Evolutionary conservation across 2,888 invertebrate genomes (phyloP), one percentile per base, ranked within the genome.

Genomic region (Drosophila hamatofila): DNA sequence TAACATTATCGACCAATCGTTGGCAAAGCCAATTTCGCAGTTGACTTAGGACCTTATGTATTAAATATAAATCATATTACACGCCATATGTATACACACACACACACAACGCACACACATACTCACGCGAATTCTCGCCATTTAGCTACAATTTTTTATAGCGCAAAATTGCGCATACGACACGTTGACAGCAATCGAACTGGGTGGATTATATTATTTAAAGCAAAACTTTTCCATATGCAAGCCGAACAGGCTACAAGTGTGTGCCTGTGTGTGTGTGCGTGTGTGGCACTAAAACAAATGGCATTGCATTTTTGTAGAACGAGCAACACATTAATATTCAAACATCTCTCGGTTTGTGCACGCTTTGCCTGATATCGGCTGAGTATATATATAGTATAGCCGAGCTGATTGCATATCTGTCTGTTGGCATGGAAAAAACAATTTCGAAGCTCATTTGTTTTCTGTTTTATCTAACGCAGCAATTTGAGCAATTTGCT

Each of bases 21-120:
- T 42, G 71, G 56, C 30, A 59, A 52, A 57, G 68, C 66, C 82
- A 82, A 82, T 82, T 84, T 84, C 62, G 59, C 79, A 80, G 87
- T 85, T 87, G 87, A 87, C 85, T 84, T 87, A 77, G 87, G 85
- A 79, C 68, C 64, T 73, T 61, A 41, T 41, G 64, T 63, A 75
- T 76, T 66, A 72, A 84, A 87, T 80, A 87, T 82, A 71, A 84
- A 80, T 80, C 71, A 58, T 57, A 60, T 58, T 35, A 57, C 42
- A 55, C 23, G 18, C 21, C 61, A 56, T 52, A 55, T 35, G 27
- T n/a, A 14, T 39, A 33, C 33, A 18, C 42, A 42, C 33, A 14
- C 51, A 37, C 55, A 56, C 37, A 18, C 18, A 16, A n/a, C 11
- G 11, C 23, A 33, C 41, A 18, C 23, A 14, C 33, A 16, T 39